These are phyloP conservation scores for Eupithecia centaureata DNA, from an alignment of 2,888 invertebrate species.

Conservation along the genomic window DNA sequence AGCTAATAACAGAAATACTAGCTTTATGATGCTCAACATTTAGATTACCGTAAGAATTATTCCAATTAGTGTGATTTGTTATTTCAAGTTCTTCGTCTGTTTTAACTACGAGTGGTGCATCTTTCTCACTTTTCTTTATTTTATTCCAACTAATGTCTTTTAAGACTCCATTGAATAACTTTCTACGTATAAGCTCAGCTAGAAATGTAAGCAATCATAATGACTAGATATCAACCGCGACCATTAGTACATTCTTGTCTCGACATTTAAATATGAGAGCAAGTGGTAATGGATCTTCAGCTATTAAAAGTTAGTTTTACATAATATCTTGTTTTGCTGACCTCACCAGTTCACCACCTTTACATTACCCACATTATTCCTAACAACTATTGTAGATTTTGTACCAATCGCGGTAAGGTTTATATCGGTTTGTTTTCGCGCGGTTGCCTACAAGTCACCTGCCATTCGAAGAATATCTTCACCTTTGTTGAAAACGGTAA, in stretches of 20 bases:
- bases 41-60: constrained; percentile 12
- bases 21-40: constrained; percentile 25
- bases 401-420: constrained; percentile 11
- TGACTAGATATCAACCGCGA: constrained; percentile 43
- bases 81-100: constrained; percentile 2
- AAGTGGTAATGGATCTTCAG: constrained; percentile 49
- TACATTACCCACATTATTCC: neutral
- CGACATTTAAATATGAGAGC: constrained; percentile 44
- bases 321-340: constrained; percentile 50
- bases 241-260: constrained; percentile 47
- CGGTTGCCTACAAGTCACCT: constrained; percentile 18
- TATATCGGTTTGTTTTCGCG: constrained; percentile 13
- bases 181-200: constrained; percentile 25
- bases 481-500: constrained; percentile 26
- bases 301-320: constrained; percentile 54
- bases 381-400: neutral
- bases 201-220: constrained; percentile 39
- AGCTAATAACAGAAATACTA: constrained; percentile 16
- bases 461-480: constrained; percentile 24
- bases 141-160: neutral
- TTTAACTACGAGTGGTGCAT: neutral
- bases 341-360: constrained; percentile 42
- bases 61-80: neutral
- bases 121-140: neutral
- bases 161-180: constrained; percentile 6